Evolutionary conservation across 2,888 invertebrate genomes (phyloP).

Genomic region (Lycia hirtaria): DNA sequence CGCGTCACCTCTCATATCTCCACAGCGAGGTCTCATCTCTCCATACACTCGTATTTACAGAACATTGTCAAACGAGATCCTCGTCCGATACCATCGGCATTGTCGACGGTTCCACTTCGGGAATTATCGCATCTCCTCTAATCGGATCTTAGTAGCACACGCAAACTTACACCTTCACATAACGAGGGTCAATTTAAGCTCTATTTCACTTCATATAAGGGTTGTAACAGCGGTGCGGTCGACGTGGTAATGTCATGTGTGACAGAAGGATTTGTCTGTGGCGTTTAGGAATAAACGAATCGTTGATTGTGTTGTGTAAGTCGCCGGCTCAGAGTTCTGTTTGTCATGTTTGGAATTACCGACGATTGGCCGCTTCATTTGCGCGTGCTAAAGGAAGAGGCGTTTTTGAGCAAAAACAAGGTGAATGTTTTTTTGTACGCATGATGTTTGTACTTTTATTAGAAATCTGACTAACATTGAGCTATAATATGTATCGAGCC

Average conservation of each 20-base stretch:
- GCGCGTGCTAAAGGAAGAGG: conserved; percentile 2
- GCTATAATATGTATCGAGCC: too few relatives aligned
- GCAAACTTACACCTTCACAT: conserved; percentile 40
- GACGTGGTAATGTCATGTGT: conserved; percentile 60
- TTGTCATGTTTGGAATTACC: conserved; percentile 56
- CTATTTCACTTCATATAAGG: conserved; percentile 38
- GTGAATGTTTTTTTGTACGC: too few relatives aligned
- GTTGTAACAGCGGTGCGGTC: conserved; percentile 10
- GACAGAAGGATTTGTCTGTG: conserved; percentile 79
- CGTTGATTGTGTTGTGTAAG: conserved; percentile 79
- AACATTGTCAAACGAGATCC: conserved; percentile 67
- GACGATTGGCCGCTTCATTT: conserved; percentile 22
- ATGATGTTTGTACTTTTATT: not conserved
- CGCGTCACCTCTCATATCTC: conserved; percentile 54
- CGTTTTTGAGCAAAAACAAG: too few relatives aligned
- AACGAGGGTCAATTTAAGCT: conserved; percentile 38
- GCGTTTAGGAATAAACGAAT: conserved; percentile 79
- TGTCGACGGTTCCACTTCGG: conserved; percentile 71
- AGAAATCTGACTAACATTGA: too few relatives aligned
- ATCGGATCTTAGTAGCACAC: conserved; percentile 71
- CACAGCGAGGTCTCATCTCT: conserved; percentile 41
- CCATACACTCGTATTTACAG: conserved; percentile 71
- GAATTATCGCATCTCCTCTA: conserved; percentile 77
- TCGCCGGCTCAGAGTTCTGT: conserved; percentile 66
- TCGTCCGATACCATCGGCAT: conserved; percentile 63